Percentiles rank a stretch among this genome's conserved stretches.
Evolutionary conservation across 2,797 vertebrate species (phyloP).

Genomic region (Hoplostethus atlanticus): DNA sequence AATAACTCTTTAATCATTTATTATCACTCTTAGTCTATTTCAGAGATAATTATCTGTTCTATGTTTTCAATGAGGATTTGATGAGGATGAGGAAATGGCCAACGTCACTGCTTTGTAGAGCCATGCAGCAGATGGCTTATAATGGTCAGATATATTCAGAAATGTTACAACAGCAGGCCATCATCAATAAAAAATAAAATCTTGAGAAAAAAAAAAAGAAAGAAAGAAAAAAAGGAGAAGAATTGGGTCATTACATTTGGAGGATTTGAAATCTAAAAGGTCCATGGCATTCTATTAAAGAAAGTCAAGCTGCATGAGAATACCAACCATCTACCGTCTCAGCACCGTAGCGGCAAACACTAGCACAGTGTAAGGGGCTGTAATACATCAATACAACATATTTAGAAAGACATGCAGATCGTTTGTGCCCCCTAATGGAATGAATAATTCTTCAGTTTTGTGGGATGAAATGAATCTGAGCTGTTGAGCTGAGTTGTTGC

Average conservation of each 20-base stretch:
- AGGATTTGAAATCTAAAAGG: neutral
- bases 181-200: slow-evolving; percentile 28
- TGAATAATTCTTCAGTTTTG: slow-evolving; percentile 10
- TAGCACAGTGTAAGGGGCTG: slow-evolving; percentile 23
- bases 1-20: slow-evolving; percentile 14
- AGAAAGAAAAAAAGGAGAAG: neutral
- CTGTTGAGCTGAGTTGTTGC: slow-evolving; percentile 1
- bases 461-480: slow-evolving; percentile 27
- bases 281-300: neutral
- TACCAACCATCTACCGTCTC: neutral
- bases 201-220: neutral
- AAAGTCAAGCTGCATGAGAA: neutral
- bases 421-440: slow-evolving; percentile 68
- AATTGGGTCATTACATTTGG: neutral
- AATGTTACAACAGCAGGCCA: slow-evolving; percentile 29
- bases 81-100: slow-evolving; percentile 18
- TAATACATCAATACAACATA: slow-evolving; percentile 3
- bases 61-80: slow-evolving; percentile 25
- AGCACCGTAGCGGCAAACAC: too few species aligned
- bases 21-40: slow-evolving; percentile 42
- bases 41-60: slow-evolving; percentile 37
- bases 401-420: slow-evolving; percentile 29
- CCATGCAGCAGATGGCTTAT: slow-evolving; percentile 42
- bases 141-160: slow-evolving; percentile 33
- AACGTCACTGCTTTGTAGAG: slow-evolving; percentile 16